These are phyloP conservation scores for Cyprinodon brontotheroides DNA, from an alignment of 2,113 vertebrate genomes.

Conservation along the genomic window DNA sequence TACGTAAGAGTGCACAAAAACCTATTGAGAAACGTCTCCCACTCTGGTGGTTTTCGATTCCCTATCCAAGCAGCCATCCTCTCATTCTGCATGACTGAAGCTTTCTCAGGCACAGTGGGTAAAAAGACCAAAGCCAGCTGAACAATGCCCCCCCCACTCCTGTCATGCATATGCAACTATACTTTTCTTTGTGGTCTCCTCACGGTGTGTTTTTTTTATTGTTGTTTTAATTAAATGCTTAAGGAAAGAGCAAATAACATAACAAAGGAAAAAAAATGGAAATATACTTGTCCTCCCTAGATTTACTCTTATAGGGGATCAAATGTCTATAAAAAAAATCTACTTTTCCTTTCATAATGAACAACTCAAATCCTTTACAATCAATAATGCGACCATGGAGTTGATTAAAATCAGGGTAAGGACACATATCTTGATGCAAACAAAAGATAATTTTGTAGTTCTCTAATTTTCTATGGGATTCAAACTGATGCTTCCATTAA, in stretches of 20 bases:
- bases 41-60: not conserved
- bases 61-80: not conserved
- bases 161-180: conserved; percentile 42
- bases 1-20: conserved; percentile 44
- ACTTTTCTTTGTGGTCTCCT: conserved; percentile 21
- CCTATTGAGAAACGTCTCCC: not conserved
- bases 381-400: not conserved
- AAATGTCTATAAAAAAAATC: too few relatives aligned
- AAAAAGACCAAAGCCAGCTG: conserved; percentile 30
- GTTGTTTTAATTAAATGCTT: not conserved
- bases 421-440: not conserved
- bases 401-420: not conserved
- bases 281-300: too few relatives aligned
- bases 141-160: conserved; percentile 43
- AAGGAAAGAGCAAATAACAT: not conserved
- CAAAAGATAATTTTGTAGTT: not conserved
- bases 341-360: too few relatives aligned
- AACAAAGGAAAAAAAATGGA: too few relatives aligned
- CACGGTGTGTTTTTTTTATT: not conserved
- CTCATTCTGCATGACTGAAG: conserved; percentile 50
- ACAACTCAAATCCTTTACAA: not conserved
- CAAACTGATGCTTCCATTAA: not conserved
- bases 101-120: conserved; percentile 17
- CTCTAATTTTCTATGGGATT: not conserved
- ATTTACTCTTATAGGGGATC: too few relatives aligned